Evolutionary conservation across 92 coral and sea anemone genomes (phyloP).

Genomic region (Porites lobata): DNA sequence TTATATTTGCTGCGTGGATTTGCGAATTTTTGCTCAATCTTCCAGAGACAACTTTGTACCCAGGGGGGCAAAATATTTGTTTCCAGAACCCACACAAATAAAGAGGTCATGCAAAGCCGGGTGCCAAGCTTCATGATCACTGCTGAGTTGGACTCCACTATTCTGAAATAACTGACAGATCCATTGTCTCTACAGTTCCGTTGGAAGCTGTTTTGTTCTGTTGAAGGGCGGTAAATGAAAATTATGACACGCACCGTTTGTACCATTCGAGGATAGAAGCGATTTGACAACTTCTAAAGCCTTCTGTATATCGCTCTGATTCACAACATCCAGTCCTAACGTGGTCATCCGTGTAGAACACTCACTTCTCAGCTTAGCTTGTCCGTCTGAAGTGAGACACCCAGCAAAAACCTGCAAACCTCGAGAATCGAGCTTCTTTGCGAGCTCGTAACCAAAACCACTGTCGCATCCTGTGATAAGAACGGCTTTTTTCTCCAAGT

Average conservation of each 20-base stretch:
- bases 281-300: constrained; percentile 59
- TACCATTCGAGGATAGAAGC: constrained; percentile 36
- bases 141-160: no score
- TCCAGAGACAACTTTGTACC: no score
- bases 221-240: no score
- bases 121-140: no score
- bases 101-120: no score
- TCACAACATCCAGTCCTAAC: constrained; percentile 75
- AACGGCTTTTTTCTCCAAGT: constrained; percentile 69
- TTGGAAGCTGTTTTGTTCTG: no score
- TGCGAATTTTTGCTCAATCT: no score
- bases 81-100: no score
- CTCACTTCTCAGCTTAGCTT: constrained; percentile 48
- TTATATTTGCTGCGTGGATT: no score
- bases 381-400: constrained; percentile 75
- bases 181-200: no score
- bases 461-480: constrained; percentile 87
- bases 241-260: neutral
- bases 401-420: constrained; percentile 83
- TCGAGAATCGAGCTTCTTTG: constrained; percentile 62
- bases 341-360: constrained; percentile 74
- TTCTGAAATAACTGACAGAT: no score
- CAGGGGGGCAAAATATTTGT: no score
- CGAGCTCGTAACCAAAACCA: constrained; percentile 83
- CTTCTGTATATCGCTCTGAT: constrained; percentile 45